Evolutionary conservation across 2,113 vertebrate genomes (phyloP).

Genomic region (Petrocephalus microphthalmus): DNA sequence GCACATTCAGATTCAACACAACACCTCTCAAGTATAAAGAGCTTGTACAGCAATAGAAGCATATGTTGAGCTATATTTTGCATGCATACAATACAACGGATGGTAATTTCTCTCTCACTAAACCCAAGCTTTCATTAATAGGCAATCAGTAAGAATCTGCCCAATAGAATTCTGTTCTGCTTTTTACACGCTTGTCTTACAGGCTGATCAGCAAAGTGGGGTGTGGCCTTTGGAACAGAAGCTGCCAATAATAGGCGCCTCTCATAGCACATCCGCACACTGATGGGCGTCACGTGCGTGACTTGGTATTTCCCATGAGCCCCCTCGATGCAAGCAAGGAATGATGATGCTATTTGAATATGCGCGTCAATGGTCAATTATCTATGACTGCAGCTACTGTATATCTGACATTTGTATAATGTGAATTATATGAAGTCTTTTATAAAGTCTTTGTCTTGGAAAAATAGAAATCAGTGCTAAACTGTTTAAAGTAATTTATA

Average conservation of each 20-base stretch:
- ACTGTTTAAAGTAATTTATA: background rate
- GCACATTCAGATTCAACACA: background rate
- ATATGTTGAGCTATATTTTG: background rate
- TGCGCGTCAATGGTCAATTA: background rate
- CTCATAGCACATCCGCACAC: conserved; percentile 52
- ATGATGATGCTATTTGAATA: conserved; percentile 19
- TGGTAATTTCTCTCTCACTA: background rate
- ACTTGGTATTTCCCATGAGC: background rate
- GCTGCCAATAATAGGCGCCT: conserved; percentile 49
- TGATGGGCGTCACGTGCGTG: conserved; percentile 1
- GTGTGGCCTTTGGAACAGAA: conserved; percentile 58
- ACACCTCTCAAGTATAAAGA: background rate
- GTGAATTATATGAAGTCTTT: background rate
- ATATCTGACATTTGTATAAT: background rate
- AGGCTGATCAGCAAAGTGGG: conserved; percentile 52
- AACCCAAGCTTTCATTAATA: background rate
- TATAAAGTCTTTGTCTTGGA: background rate
- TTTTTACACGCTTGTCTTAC: conserved; percentile 58
- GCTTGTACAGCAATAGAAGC: background rate
- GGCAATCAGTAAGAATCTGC: background rate
- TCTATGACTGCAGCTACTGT: conserved; percentile 29
- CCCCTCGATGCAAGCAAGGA: background rate
- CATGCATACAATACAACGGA: background rate
- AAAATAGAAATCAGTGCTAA: background rate
- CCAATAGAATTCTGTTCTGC: background rate